phyloP scores from a whole-genome alignment of 2,888 invertebrate species.

The Heliconius ismenius region DNA sequence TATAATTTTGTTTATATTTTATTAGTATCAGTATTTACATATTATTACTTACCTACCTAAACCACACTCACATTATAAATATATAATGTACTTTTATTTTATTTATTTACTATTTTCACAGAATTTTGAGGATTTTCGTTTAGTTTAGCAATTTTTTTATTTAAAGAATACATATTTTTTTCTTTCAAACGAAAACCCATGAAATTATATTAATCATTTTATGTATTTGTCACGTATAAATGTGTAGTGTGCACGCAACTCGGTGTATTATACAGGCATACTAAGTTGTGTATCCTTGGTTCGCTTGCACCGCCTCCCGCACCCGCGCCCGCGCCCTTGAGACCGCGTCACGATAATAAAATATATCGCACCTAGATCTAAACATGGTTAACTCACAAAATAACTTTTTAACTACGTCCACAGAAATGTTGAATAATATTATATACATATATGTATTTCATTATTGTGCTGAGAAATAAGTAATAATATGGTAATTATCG shows the following conservation, averaged over 20 bases:
- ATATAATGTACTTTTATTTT: background rate
- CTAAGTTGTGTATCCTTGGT: conserved; percentile 52
- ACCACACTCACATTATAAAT: conserved; percentile 6
- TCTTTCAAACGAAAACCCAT: conserved; percentile 34
- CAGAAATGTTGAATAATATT: too few relatives aligned
- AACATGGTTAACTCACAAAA: too few relatives aligned
- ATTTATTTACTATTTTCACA: conserved; percentile 11
- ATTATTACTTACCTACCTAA: background rate
- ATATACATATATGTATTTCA: too few relatives aligned
- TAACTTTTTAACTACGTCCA: background rate
- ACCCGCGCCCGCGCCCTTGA: conserved; percentile 12
- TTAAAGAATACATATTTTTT: background rate
- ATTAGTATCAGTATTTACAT: background rate
- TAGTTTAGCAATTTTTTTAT: background rate
- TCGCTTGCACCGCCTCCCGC: conserved; percentile 62
- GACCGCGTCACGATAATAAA: background rate
- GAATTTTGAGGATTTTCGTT: conserved; percentile 17
- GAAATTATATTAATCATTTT: conserved; percentile 30
- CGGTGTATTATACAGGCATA: conserved; percentile 32
- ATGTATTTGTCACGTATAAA: conserved; percentile 38
- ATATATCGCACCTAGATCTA: background rate
- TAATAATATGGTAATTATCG: too few relatives aligned
- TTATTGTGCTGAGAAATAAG: too few relatives aligned
- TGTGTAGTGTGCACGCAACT: conserved; percentile 50
- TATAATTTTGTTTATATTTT: conserved; percentile 15